These are phyloP conservation scores for Coendou prehensilis DNA, from an alignment of 2,797 vertebrate genomes.

Conservation along the genomic window DNA sequence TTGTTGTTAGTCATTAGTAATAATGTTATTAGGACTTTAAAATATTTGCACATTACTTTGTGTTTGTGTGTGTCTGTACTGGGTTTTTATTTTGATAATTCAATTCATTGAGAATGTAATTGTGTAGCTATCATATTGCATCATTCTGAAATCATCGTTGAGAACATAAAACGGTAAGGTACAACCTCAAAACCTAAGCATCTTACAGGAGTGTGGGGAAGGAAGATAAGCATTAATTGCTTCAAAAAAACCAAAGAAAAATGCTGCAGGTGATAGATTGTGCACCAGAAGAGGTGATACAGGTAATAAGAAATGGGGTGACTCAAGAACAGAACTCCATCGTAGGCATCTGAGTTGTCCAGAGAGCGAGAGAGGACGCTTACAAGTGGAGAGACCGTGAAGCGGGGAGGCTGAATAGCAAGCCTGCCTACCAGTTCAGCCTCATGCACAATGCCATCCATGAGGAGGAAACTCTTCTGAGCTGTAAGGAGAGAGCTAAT, in stretches of 20 bases:
- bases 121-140: rapidly evolving
- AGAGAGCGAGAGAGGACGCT: rapidly evolving
- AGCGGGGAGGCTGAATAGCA: rapidly evolving
- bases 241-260: not conserved
- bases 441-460: rapidly evolving
- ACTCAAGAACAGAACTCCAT: not conserved
- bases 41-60: not conserved
- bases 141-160: not conserved
- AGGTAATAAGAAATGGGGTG: not conserved
- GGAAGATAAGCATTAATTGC: not conserved
- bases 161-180: not conserved
- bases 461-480: not conserved
- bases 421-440: too few relatives aligned
- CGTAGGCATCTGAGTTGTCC: too few relatives aligned
- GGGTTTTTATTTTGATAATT: not conserved
- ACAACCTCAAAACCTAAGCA: not conserved
- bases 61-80: not conserved
- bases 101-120: not conserved
- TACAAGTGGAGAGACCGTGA: not conserved
- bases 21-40: not conserved
- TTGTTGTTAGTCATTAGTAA: not conserved
- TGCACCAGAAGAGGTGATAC: not conserved
- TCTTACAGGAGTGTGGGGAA: not conserved
- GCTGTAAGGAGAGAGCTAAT: not conserved
- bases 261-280: too few relatives aligned